Percentiles rank a stretch among this genome's conserved stretches.
Conservation (phyloP, 2,797 vertebrate genomes). For the Cynopterus sphinx region DNA sequence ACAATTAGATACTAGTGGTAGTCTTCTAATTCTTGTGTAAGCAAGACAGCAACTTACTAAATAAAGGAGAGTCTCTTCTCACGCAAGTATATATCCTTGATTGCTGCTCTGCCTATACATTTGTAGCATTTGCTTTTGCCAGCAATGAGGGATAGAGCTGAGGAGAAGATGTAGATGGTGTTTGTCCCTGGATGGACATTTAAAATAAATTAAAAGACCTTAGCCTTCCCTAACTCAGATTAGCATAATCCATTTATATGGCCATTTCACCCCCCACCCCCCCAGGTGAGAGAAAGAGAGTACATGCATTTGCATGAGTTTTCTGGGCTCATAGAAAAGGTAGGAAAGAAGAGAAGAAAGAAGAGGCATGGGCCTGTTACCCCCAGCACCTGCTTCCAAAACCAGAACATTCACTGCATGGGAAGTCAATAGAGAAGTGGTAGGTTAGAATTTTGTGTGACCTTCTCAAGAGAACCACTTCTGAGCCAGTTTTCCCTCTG, state of each 20-base stretch:
- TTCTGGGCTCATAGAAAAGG: not conserved
- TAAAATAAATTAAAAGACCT: not conserved
- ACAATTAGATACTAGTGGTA: not conserved
- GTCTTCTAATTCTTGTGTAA: not conserved
- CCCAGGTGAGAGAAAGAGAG: not conserved
- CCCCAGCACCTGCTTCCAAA: not conserved
- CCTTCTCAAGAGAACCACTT: not conserved
- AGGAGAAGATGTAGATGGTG: not conserved
- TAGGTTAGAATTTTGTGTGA: not conserved
- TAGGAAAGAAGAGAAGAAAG: not conserved
- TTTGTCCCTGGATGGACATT: not conserved
- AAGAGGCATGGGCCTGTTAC: rapidly evolving
- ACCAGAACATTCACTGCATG: not conserved
- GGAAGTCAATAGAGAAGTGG: not conserved
- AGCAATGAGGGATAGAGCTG: not conserved
- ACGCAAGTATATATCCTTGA: not conserved
- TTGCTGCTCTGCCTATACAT: not conserved
- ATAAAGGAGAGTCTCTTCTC: not conserved
- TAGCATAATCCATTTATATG: not conserved
- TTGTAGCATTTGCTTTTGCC: not conserved
- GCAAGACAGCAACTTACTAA: not conserved
- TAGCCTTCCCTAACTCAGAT: not conserved
- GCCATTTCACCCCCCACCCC: not conserved
- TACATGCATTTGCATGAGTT: not conserved
- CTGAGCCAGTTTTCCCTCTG: not conserved